phyloP scores from a whole-genome alignment of 2,797 vertebrate genomes.

The Nannoperca australis region DNA sequence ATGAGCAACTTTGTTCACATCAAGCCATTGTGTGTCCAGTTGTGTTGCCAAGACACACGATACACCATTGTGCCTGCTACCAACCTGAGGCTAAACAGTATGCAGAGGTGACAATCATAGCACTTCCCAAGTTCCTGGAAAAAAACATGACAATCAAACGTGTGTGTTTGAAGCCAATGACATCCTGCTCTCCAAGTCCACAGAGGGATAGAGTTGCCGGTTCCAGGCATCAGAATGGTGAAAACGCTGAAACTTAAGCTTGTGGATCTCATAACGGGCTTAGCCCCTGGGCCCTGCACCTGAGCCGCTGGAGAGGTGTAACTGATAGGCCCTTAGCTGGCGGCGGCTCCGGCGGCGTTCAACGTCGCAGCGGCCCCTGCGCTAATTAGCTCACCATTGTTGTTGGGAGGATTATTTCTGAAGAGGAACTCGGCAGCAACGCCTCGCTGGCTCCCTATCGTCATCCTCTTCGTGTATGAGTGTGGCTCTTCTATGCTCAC shows the following conservation, averaged over 20 bases:
- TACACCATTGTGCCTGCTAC: conserved; percentile 37
- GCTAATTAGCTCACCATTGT: conserved; percentile 85
- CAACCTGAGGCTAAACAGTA: conserved; percentile 21
- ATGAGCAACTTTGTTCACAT: conserved; percentile 40
- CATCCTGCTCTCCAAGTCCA: conserved; percentile 81
- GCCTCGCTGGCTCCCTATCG: conserved; percentile 64
- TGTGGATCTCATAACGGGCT: conserved; percentile 84
- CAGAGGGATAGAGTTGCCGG: conserved; percentile 80
- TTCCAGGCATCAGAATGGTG: conserved; percentile 83
- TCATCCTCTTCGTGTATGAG: conserved; percentile 72
- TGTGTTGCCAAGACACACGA: conserved; percentile 62
- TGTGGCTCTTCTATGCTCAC: conserved; percentile 65
- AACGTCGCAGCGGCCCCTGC: conserved; percentile 55
- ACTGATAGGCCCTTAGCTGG: conserved; percentile 79
- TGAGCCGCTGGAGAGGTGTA: conserved; percentile 81
- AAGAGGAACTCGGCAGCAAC: conserved; percentile 58
- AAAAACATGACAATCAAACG: conserved; percentile 74
- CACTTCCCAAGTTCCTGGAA: conserved; percentile 64
- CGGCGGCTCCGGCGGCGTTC: conserved; percentile 57
- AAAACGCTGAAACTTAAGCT: conserved; percentile 86
- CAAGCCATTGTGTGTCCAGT: conserved; percentile 28
- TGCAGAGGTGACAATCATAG: conserved; percentile 72
- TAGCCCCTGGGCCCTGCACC: conserved; percentile 76
- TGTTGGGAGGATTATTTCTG: conserved; percentile 74
- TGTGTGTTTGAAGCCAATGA: conserved; percentile 76